Base-by-base conservation (phyloP, 2,888 invertebrate genomes). In the Microplitis manilae region DNA sequence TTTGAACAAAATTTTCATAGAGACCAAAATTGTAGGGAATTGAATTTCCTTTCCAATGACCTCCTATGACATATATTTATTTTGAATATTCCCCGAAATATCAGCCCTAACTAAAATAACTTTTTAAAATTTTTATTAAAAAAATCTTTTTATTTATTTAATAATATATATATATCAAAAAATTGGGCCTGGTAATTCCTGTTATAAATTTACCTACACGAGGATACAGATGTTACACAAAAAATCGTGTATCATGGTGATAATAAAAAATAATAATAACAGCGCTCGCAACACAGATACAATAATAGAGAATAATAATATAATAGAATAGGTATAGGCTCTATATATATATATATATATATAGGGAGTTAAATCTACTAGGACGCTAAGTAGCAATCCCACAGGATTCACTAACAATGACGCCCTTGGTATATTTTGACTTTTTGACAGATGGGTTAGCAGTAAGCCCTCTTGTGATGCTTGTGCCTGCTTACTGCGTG, bases 361-460 rank as follows among this genome's bases (percentile, higher is more conserved):
- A 84, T 81, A 80, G 78, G 84, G 83, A 41, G 62, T 50, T 83
- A 85, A 50, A 50, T 50, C 50, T 85, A 83, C 85, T 84, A 85
- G 86, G 80, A 86, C 87, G 87, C 89, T 90, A 90, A 90, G 89
- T 90, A 90, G 89, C 87, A 86, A 87, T 87, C 88, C 89, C 88
- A 85, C 89, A 89, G 89, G 86, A 89, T 85, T 80, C 80, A 68
- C 79, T 83, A 84, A 89, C 89, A 89, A 89, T 89, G 81, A 80
- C 79, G 79, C 83, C 86, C 87, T 85, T 86, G 85, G 87, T 87
- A 83, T 90, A 90, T 90, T 90, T 90, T 90, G 89, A 90, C 90
- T 90, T 90, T 89, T 90, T 90, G 90, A 90, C 90, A 90, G 90
- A 90, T 90, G 90, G 89, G 85, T 82, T 80, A 79, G 78, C 78